Evolutionary conservation across 2,888 invertebrate species (phyloP).

Genomic region (Pyrrhosoma nymphula): DNA sequence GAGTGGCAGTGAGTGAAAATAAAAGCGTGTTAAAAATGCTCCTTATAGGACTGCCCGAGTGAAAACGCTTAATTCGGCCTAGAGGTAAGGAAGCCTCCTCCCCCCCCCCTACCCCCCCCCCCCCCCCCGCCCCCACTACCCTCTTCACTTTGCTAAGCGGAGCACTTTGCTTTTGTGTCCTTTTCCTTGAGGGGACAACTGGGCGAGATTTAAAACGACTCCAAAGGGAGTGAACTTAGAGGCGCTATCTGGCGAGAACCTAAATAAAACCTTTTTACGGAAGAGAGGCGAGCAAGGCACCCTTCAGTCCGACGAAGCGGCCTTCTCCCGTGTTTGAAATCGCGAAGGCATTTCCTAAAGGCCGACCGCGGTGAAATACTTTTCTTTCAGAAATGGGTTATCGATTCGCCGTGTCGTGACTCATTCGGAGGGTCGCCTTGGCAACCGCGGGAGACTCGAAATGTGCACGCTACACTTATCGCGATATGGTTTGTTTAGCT

Average conservation of each 20-base stretch:
- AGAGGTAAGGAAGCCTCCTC: not conserved
- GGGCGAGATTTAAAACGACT: not conserved
- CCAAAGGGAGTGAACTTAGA: not conserved
- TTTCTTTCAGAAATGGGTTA: constrained; percentile 39
- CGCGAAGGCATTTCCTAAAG: not conserved
- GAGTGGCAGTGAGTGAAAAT: not conserved
- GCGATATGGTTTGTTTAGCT: constrained; percentile 9
- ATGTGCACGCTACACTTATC: constrained; percentile 34
- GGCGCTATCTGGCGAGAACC: not conserved
- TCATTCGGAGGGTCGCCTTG: constrained; percentile 36
- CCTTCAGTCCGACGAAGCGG: no score
- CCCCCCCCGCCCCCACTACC: no score
- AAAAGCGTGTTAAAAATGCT: no score
- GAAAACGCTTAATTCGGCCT: not conserved
- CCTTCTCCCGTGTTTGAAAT: not conserved
- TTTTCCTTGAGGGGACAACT: not conserved
- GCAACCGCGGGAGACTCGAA: constrained; percentile 1
- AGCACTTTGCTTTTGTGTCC: not conserved
- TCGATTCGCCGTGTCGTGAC: constrained; percentile 32
- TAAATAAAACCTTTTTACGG: not conserved
- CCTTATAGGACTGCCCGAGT: not conserved
- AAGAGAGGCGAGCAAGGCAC: not conserved
- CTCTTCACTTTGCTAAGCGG: not conserved
- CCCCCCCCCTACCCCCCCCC: no score
- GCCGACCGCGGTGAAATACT: not conserved